Evolutionary conservation across 1,140 invertebrate species (phyloP).

Genomic region (Epicauta chinensis): DNA sequence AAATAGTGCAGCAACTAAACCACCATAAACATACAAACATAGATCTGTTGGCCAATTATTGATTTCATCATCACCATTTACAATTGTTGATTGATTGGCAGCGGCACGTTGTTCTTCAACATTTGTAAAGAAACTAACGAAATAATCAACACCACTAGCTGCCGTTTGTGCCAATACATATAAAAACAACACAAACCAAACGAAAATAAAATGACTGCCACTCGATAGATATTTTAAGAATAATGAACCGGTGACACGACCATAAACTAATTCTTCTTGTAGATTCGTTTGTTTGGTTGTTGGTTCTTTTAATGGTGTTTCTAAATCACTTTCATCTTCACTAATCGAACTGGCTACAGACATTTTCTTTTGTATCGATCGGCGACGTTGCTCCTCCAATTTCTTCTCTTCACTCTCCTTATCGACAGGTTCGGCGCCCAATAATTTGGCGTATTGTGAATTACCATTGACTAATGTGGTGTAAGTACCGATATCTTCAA

Average conservation of each 20-base stretch:
- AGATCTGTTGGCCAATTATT: slow-evolving; percentile 27
- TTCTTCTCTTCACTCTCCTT: slow-evolving; percentile 7
- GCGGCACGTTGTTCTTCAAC: slow-evolving; percentile 31
- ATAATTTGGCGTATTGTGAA: slow-evolving; percentile 53
- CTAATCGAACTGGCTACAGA: slow-evolving; percentile 28
- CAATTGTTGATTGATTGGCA: no score
- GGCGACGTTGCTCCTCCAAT: slow-evolving; percentile 1
- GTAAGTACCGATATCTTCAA: slow-evolving; percentile 65
- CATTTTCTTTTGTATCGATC: no score
- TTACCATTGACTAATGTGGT: slow-evolving; percentile 54
- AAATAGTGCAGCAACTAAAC: slow-evolving; percentile 46
- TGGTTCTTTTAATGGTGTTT: slow-evolving; percentile 26
- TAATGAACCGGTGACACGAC: slow-evolving; percentile 38
- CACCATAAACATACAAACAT: slow-evolving; percentile 49
- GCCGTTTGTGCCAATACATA: slow-evolving; percentile 61
- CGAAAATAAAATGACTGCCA: slow-evolving; percentile 54
- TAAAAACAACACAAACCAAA: slow-evolving; percentile 51
- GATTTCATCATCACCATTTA: neutral
- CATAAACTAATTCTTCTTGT: slow-evolving; percentile 39
- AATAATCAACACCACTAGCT: slow-evolving; percentile 70
- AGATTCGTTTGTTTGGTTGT: slow-evolving; percentile 32
- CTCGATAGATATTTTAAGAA: slow-evolving; percentile 56
- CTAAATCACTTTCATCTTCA: slow-evolving; percentile 32
- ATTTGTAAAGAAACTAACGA: slow-evolving; percentile 67
- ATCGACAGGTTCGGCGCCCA: slow-evolving; percentile 32